Conservation (phyloP, 2,113 vertebrate species). For the Microtus ochrogaster region DNA sequence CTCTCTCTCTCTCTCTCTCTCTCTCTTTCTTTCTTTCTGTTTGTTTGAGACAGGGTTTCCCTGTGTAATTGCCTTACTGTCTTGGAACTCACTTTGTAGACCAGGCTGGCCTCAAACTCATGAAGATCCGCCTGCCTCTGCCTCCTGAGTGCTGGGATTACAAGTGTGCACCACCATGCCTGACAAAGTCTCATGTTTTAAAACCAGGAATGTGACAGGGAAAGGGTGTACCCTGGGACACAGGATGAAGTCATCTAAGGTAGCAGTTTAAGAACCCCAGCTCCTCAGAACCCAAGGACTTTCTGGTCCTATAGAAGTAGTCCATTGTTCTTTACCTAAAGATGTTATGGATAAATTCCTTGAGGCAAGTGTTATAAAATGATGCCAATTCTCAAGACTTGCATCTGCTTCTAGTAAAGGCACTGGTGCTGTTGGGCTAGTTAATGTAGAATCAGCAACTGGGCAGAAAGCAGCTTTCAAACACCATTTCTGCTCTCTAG, state of each 20-base stretch:
- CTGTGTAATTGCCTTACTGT: not conserved
- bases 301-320: not conserved
- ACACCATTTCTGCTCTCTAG: slow-evolving; percentile 3
- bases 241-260: not conserved
- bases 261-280: not conserved
- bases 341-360: not conserved
- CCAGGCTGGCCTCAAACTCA: not conserved
- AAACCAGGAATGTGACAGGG: not conserved
- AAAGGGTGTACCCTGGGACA: not conserved
- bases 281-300: not conserved
- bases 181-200: not conserved
- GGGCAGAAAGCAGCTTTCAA: slow-evolving; percentile 2
- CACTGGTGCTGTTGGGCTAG: not conserved
- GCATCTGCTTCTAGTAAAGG: not conserved
- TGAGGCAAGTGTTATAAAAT: not conserved
- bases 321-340: not conserved
- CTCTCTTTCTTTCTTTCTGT: not conserved
- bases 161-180: too few species aligned
- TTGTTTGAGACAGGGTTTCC: not conserved
- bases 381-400: not conserved
- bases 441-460: not conserved
- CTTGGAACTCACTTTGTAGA: not conserved
- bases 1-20: too few species aligned
- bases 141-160: not conserved
- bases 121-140: not conserved